phyloP scores from a whole-genome alignment of 2,888 invertebrate genomes.

The Galerucella calmariensis region DNA sequence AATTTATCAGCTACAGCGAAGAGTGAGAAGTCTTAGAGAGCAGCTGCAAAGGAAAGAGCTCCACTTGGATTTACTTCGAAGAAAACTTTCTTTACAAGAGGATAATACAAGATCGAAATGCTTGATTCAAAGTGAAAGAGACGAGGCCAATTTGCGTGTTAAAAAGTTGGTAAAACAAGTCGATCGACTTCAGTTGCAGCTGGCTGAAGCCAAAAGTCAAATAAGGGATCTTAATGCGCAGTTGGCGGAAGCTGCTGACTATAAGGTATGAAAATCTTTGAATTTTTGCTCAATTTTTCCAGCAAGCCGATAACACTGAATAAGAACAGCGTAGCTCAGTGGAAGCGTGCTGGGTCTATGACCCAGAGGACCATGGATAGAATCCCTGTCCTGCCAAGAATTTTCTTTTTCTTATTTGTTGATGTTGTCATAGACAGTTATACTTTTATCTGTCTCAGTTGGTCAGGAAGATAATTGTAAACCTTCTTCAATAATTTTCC shows the following conservation, averaged over 20 bases:
- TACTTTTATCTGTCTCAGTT: too few relatives aligned
- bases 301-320: background rate
- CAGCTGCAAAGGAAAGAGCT: conserved; percentile 92
- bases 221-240: conserved; percentile 87
- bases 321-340: too few relatives aligned
- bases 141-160: conserved; percentile 75
- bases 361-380: too few relatives aligned
- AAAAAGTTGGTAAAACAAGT: conserved; percentile 86
- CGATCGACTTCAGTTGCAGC: conserved; percentile 82
- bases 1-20: conserved; percentile 90
- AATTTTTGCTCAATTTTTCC: background rate
- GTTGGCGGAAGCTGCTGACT: conserved; percentile 85
- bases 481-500: too few relatives aligned
- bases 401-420: too few relatives aligned
- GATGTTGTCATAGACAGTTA: too few relatives aligned
- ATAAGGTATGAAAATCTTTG: conserved; percentile 72
- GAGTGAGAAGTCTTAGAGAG: conserved; percentile 86
- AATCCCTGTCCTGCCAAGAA: too few relatives aligned
- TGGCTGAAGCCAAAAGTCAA: conserved; percentile 84
- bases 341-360: too few relatives aligned
- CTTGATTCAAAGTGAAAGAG: conserved; percentile 74
- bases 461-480: too few relatives aligned
- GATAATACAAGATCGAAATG: conserved; percentile 75
- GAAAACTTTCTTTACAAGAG: conserved; percentile 88
- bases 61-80: conserved; percentile 87